Evolutionary conservation across 2,113 vertebrate species (phyloP).

Genomic region (Carassius gibelio): DNA sequence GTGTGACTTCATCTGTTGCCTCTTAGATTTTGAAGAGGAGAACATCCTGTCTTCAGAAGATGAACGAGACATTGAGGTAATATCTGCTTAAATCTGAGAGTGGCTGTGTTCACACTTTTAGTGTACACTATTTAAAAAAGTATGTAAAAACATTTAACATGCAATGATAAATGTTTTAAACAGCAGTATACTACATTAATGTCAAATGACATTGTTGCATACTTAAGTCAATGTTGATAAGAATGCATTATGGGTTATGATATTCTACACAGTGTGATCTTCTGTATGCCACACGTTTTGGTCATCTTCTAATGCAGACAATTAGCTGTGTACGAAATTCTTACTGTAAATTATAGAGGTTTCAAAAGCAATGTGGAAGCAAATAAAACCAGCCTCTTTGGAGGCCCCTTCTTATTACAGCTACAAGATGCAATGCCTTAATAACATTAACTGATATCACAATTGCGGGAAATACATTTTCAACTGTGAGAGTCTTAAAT

Average conservation of each 20-base stretch:
- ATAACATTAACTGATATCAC: too few relatives aligned
- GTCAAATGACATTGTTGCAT: too few relatives aligned
- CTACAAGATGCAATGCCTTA: neutral
- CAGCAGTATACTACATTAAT: too few relatives aligned
- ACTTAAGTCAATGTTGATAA: too few relatives aligned
- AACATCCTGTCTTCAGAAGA: slow-evolving; percentile 64
- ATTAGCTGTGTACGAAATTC: neutral
- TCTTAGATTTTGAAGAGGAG: slow-evolving; percentile 67
- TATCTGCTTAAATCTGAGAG: neutral
- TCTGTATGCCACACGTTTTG: neutral
- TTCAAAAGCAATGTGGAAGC: neutral
- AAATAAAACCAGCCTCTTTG: neutral
- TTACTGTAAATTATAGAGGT: neutral
- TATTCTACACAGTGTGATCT: too few relatives aligned
- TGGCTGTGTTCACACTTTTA: neutral
- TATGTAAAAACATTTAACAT: neutral
- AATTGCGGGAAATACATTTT: too few relatives aligned
- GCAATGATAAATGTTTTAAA: neutral
- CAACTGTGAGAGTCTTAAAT: too few relatives aligned
- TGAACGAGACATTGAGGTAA: slow-evolving; percentile 71
- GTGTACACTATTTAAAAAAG: neutral
- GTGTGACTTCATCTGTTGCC: neutral
- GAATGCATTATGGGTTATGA: neutral
- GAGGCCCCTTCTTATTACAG: neutral
- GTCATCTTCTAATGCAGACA: neutral